Percentiles rank a stretch among this genome's conserved stretches.
phyloP scores from a whole-genome alignment of 23 tunicate genomes.

The Trididemnum miniatum region DNA sequence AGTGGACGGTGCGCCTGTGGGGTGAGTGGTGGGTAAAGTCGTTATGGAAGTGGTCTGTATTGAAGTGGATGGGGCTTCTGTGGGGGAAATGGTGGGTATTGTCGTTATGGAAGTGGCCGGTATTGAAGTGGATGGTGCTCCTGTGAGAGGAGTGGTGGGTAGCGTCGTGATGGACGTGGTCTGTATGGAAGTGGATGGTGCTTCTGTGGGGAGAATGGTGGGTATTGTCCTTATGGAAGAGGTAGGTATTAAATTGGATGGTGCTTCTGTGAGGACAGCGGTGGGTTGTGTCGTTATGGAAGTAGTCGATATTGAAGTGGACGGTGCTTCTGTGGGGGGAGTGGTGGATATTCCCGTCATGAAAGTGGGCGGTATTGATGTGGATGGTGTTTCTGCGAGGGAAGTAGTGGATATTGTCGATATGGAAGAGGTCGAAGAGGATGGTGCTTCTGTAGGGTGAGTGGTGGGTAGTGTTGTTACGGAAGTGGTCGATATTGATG shows the following conservation, averaged over 20 bases:
- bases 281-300: not conserved
- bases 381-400: slow-evolving; percentile 12
- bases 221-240: slow-evolving; percentile 9
- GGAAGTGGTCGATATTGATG: not conserved
- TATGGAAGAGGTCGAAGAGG: not conserved
- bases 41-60: not conserved
- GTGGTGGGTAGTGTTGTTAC: not conserved
- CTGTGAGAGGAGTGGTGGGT: not conserved
- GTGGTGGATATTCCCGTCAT: slow-evolving; percentile 46
- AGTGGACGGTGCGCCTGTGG: not conserved
- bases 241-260: too few species aligned
- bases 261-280: too few species aligned
- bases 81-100: not conserved
- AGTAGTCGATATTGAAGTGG: slow-evolving; percentile 2
- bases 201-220: slow-evolving; percentile 5
- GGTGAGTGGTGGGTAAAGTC: not conserved
- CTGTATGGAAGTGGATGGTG: not conserved
- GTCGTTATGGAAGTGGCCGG: not conserved
- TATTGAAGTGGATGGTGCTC: not conserved
- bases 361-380: slow-evolving; percentile 38
- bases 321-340: too few species aligned
- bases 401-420: not conserved
- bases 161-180: not conserved
- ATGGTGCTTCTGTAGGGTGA: not conserved
- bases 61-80: too few species aligned